These are phyloP conservation scores for Saccopteryx bilineata DNA, from an alignment of 2,113 vertebrate genomes.

Conservation along the genomic window DNA sequence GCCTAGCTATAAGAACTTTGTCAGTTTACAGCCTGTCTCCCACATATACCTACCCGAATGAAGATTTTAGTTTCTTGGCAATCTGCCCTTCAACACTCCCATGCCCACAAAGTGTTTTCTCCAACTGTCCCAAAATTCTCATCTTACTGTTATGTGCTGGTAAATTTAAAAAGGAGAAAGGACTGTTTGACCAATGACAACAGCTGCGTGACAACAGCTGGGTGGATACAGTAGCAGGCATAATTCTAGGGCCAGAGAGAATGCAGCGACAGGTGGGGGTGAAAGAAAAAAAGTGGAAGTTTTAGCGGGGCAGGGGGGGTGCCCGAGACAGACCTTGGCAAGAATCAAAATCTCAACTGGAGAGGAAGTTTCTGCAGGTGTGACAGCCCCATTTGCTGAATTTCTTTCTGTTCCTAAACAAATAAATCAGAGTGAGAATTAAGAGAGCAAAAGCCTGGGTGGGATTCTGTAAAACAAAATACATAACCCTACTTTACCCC, in stretches of 20 bases:
- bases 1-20: too few species aligned
- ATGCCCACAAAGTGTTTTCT: slow-evolving; percentile 9
- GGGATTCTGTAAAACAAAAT: slow-evolving; percentile 52
- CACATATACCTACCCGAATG: background rate
- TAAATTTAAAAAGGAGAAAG: slow-evolving; percentile 67
- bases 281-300: background rate
- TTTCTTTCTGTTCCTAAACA: slow-evolving; percentile 4
- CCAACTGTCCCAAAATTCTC: slow-evolving; percentile 43
- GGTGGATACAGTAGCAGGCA: background rate
- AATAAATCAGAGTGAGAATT: slow-evolving; percentile 55
- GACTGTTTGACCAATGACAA: slow-evolving; percentile 59
- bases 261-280: slow-evolving; percentile 70
- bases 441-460: slow-evolving; percentile 11
- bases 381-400: background rate
- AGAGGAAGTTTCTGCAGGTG: background rate
- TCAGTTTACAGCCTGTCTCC: too few species aligned
- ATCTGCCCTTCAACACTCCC: background rate
- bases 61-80: slow-evolving; percentile 59
- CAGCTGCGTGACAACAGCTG: slow-evolving; percentile 79
- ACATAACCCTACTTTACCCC: background rate
- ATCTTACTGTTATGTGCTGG: slow-evolving; percentile 55
- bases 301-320: background rate
- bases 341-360: background rate
- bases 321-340: slow-evolving; percentile 2
- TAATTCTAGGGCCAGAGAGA: background rate